A percentile compares a stretch with the other conserved stretches of the same genome.
phyloP scores from a whole-genome alignment of 2,888 invertebrate genomes.

The Sarcophaga caerulescens region DNA sequence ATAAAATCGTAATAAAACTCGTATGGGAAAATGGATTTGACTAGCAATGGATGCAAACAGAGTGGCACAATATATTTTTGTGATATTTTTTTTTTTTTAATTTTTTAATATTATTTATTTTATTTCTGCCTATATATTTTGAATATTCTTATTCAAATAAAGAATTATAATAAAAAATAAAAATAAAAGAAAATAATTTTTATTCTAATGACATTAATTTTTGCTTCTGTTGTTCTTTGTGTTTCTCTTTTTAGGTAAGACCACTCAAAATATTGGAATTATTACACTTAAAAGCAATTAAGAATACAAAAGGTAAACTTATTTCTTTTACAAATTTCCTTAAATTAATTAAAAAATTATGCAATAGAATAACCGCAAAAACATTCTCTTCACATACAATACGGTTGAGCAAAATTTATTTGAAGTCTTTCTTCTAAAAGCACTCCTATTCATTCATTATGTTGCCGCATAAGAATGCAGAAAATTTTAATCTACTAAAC shows the following conservation, averaged over 20 bases:
- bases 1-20: no score
- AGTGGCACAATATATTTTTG: no score
- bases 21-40: no score
- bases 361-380: neutral
- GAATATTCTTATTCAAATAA: neutral
- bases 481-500: neutral
- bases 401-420: conserved; percentile 3
- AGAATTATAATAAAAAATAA: neutral
- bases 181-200: neutral
- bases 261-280: neutral
- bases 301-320: neutral
- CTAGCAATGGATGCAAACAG: no score
- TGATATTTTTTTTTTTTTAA: neutral
- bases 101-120: neutral
- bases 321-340: neutral
- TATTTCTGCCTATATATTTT: neutral
- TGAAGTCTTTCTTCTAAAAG: neutral
- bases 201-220: neutral
- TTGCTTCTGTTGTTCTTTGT: neutral
- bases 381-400: neutral
- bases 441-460: neutral
- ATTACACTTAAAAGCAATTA: neutral
- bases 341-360: neutral
- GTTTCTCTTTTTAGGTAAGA: neutral
- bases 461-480: neutral